These are phyloP conservation scores for Lysiphlebus fabarum DNA, from an alignment of 1,140 invertebrate genomes.

Conservation along the genomic window DNA sequence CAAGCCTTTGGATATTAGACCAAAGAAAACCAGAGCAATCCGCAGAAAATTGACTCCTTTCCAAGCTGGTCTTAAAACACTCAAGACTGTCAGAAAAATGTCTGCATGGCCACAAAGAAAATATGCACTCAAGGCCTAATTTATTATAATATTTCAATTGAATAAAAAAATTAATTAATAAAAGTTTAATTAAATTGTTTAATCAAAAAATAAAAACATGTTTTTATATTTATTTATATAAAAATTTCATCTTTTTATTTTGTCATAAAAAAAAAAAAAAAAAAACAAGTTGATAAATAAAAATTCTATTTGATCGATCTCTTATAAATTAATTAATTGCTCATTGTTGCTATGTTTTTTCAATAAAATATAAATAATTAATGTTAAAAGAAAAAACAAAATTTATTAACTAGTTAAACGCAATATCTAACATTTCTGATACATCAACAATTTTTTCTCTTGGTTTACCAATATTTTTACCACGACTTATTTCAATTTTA, in stretches of 20 bases:
- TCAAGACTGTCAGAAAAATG: slow-evolving; percentile 84
- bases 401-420: slow-evolving; percentile 35
- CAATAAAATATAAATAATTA: too few species aligned
- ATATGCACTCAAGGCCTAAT: slow-evolving; percentile 94
- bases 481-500: slow-evolving; percentile 66
- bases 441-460: slow-evolving; percentile 81
- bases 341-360: too few species aligned
- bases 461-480: slow-evolving; percentile 71
- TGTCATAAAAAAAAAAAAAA: too few species aligned
- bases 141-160: slow-evolving; percentile 26
- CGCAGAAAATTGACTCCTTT: slow-evolving; percentile 82
- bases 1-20: slow-evolving; percentile 93
- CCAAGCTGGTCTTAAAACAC: slow-evolving; percentile 81
- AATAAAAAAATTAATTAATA: slow-evolving; percentile 19
- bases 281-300: too few species aligned
- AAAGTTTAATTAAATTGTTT: too few species aligned
- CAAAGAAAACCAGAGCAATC: slow-evolving; percentile 93
- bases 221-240: too few species aligned
- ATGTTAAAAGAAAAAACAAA: too few species aligned
- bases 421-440: slow-evolving; percentile 77
- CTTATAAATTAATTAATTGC: too few species aligned
- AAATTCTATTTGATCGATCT: too few species aligned
- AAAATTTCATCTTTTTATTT: too few species aligned
- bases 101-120: slow-evolving; percentile 84
- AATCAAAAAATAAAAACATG: too few species aligned